Base-by-base conservation (phyloP, 2,113 vertebrate species). In the Entelurus aequoreus region DNA sequence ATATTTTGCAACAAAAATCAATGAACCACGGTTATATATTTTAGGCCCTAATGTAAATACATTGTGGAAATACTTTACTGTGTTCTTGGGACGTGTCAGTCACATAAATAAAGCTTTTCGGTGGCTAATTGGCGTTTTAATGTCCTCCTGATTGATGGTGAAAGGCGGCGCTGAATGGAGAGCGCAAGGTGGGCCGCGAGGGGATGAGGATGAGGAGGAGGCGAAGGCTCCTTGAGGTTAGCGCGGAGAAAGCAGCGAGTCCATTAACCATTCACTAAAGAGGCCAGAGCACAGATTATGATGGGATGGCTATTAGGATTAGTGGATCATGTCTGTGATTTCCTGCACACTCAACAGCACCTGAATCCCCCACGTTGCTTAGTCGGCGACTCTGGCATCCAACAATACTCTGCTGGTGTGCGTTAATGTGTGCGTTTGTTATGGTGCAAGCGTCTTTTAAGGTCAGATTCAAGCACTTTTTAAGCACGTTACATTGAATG, bases 301-400 rank as follows among this genome's bases (percentile, higher is more conserved):
- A 87, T 74, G 70, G 78, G 75, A 79, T 76, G 21, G 77, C 87
- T 82, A 76, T 87, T 86, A 75, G 74, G 86, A 87, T 88, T 87
- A 86, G 74, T 75, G 86, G 77, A 80, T 83, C 60, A 57, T 66
- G 81, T 69, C 71, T 72, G 73, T 59, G 71, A 79, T 79, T 88
- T 89, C 81, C 82, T 90, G 86, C 84, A 8, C 52, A 72, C 81
- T 90, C 85, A 78, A 88, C 88, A 89, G 77, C 88, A 89, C 86
- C 84, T 85, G 88, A 88, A 83, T 84, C 84, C 69, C 77, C 58
- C 54, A 52, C 67, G 70, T 64, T 87, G 88, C 88, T 85, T 86
- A 86, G 82, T 70, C 44, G 69, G 84, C 83, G 74, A 42, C 65
- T 80, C 81, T 84, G 65, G 64, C 63, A 48, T 68, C 75, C 9